Conservation (phyloP, 2,113 vertebrate species). For the Capra hircus region DNA sequence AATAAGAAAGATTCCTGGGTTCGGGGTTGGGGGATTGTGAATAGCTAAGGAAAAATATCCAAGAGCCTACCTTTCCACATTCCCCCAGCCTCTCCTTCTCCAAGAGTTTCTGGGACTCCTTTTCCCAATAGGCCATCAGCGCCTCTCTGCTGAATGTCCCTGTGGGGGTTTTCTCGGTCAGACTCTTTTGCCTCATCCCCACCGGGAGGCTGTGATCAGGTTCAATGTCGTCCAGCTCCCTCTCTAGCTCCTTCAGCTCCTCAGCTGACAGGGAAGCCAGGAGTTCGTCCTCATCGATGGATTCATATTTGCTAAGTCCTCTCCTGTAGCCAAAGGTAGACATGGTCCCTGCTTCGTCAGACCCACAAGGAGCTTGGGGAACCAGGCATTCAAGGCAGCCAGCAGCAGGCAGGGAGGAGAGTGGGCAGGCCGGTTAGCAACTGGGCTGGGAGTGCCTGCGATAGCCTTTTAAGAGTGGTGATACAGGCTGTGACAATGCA, state of each 20-base stretch:
- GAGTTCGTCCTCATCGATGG: slow-evolving; percentile 97
- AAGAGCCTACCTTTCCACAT: slow-evolving; percentile 79
- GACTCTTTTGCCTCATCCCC: slow-evolving; percentile 93
- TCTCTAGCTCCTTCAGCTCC: slow-evolving; percentile 95
- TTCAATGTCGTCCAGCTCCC: slow-evolving; percentile 93
- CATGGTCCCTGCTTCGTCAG: slow-evolving; percentile 84
- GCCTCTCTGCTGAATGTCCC: slow-evolving; percentile 96
- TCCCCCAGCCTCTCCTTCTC: slow-evolving; percentile 89
- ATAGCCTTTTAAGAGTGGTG: slow-evolving; percentile 90
- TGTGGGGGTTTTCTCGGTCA: slow-evolving; percentile 94
- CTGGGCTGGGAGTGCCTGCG: slow-evolving; percentile 83
- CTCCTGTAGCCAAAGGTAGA: slow-evolving; percentile 95
- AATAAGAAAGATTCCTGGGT: neutral
- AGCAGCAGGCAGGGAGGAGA: slow-evolving; percentile 56
- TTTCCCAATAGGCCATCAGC: slow-evolving; percentile 96
- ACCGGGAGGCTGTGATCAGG: slow-evolving; percentile 91
- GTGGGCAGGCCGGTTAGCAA: slow-evolving; percentile 72
- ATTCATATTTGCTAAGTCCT: slow-evolving; percentile 98
- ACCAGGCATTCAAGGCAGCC: slow-evolving; percentile 74
- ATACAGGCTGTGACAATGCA: slow-evolving; percentile 84
- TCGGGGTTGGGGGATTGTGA: neutral
- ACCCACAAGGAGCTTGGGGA: slow-evolving; percentile 53
- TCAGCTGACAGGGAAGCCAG: slow-evolving; percentile 93
- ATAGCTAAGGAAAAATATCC: neutral
- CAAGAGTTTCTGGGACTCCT: slow-evolving; percentile 91